Base-by-base conservation (phyloP, 1,140 invertebrate species). In the Geopemphigus sp. region DNA sequence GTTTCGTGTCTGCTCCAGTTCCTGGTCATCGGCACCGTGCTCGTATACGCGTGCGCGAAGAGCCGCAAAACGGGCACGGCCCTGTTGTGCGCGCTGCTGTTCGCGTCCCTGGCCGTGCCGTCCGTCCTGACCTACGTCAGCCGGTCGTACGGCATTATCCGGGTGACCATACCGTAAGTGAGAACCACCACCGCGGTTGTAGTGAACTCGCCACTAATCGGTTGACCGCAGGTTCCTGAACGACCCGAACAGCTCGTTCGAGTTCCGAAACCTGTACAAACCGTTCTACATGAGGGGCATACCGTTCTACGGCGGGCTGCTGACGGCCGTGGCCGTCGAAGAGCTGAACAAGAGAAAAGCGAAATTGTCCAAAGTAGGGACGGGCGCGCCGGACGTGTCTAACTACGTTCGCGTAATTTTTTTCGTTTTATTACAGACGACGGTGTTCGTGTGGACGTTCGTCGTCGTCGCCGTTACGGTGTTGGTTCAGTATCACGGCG, bases 1-100 rank as follows among this genome's bases (percentile, higher is more conserved):
- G 86, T 97, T 72, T 91, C 94, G 8, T 93, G 93, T 78, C 94
- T 96, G 84, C 94, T 94, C 61, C 94, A 95, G 84, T 87, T 95
- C 78, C 95, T 94, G 85, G 87, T 94, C 81, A 84, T 95, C 2
- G 91, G 92, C 24, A 91, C 93, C 0, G 85, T 94, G 24, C 88
- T 96, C 82, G 88, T 94, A 72, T 92, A 90, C 83, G 88, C 89
- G 6, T 84, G 92, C 39, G 39, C 22, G 1, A 73, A 70, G 54
- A 78, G 76, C 22, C 57, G 54, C 14, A 66, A 68, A 47, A 11
- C 76, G 5, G 82, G 81, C 15, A 19, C 63, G 5, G 45, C 15
- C 11, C 5, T 56, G 12, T 22, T 73, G 11, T 1, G 50, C 14
- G 26, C 70, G 11, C 19, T 39, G 8, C 64, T 82, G 15, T 50